Evolutionary conservation across 2,797 vertebrate species (phyloP).

Genomic region (Esox masquinongy): DNA sequence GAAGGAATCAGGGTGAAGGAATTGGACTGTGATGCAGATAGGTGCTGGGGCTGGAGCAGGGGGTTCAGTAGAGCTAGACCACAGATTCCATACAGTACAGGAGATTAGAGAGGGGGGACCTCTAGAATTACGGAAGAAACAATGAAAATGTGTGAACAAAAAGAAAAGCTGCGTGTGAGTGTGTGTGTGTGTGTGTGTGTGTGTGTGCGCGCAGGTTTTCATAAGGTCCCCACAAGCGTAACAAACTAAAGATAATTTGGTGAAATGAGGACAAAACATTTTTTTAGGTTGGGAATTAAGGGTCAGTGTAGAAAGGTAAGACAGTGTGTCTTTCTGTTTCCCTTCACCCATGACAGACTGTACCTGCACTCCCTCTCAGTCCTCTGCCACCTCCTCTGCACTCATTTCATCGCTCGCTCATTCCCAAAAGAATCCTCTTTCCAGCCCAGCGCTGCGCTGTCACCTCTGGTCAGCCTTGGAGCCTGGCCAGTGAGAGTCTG

Average conservation of each 20-base stretch:
- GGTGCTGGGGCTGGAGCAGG: background rate
- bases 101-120: conserved; percentile 29
- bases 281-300: too few species aligned
- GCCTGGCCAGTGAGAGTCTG: conserved; percentile 8
- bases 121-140: conserved; percentile 15
- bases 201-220: too few species aligned
- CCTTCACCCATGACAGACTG: background rate
- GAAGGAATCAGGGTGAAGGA: conserved; percentile 47
- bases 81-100: background rate
- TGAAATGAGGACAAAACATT: too few species aligned
- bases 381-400: background rate
- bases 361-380: background rate
- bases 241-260: too few species aligned
- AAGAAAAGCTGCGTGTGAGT: conserved; percentile 19
- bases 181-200: too few species aligned
- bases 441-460: conserved; percentile 46
- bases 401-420: background rate
- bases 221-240: too few species aligned
- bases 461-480: conserved; percentile 42
- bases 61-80: background rate
- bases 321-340: conserved; percentile 6
- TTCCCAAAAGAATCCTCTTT: conserved; percentile 26
- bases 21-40: background rate
- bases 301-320: too few species aligned
- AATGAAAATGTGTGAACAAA: conserved; percentile 10